Evolutionary conservation across 2,113 vertebrate genomes (phyloP), one percentile per base, ranked within the genome.

Genomic region (Cricetomys ansorgei): DNA sequence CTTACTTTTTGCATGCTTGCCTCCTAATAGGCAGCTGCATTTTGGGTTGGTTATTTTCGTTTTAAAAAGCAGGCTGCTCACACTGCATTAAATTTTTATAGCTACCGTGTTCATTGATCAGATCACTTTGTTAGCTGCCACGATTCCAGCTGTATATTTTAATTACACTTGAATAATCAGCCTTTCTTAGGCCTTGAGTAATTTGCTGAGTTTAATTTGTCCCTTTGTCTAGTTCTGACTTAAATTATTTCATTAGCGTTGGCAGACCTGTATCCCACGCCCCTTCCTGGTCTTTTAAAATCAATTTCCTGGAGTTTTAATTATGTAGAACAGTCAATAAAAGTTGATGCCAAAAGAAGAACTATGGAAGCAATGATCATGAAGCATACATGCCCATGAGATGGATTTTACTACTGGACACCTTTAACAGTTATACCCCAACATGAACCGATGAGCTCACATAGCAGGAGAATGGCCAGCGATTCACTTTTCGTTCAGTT

Each of bases 221-320:
- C 94, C 94, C 96, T 97, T 98, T 98, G 97, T 98, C 96, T 97
- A 94, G 96, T 96, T 97, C 94, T 5, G 17, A 93, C 89, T 95
- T 97, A 97, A 98, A 97, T 98, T 97, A 98, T 98, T 97, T 97
- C 95, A 96, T 96, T 96, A 98, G 79, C 81, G 95, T 95, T 94
- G 92, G 96, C 96, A 96, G 84, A 94, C 75, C 57, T 93, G 40
- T 93, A 88, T 95, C 72, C 88, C 79, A 81, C 43, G 96, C 79
- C 79, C 72, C 89, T 95, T 96, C 37, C 89, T 92, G 73, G 53
- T 97, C 88, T 97, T 95, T 97, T 95, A 37, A 69, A 98, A 95
- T 98, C 95, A 94, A 92, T 97, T 96, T 97, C 91, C 95, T 81
- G 55, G 79, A 45, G 75, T 95, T 97, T 97, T 97, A 97, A 97